A percentile compares a stretch with the other conserved stretches of the same genome.
Conservation (phyloP, 2,113 vertebrate genomes). For the Martes martes region DNA sequence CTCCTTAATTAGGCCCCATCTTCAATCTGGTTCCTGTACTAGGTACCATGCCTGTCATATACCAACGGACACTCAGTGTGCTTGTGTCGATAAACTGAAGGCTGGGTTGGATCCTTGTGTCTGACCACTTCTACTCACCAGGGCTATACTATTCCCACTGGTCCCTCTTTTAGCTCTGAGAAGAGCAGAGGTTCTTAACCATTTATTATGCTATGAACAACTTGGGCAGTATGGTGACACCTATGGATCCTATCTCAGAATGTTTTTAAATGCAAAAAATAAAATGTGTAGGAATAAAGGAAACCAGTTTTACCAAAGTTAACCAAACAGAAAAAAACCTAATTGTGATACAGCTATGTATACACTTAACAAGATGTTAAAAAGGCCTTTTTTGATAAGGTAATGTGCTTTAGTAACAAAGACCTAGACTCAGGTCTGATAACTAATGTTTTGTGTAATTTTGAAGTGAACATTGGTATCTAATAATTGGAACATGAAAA, state of each 20-base stretch:
- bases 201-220: background rate
- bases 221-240: background rate
- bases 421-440: background rate
- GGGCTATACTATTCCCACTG: background rate
- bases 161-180: too few relatives aligned
- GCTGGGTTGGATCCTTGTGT: background rate
- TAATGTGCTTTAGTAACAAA: background rate
- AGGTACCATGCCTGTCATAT: background rate
- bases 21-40: background rate
- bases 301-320: background rate
- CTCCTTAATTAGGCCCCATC: background rate
- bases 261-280: background rate
- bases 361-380: background rate
- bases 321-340: background rate
- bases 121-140: background rate
- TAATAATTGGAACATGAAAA: background rate
- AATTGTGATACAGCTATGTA: background rate
- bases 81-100: background rate
- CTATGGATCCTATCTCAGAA: background rate
- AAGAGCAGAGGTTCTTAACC: background rate
- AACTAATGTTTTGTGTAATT: background rate
- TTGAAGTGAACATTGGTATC: background rate
- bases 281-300: background rate
- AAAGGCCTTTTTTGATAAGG: background rate
- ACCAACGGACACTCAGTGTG: too few relatives aligned